Evolutionary conservation across 2,888 invertebrate species (phyloP), one percentile per base, ranked within the genome.

Genomic region (Pilophorus perplexus): DNA sequence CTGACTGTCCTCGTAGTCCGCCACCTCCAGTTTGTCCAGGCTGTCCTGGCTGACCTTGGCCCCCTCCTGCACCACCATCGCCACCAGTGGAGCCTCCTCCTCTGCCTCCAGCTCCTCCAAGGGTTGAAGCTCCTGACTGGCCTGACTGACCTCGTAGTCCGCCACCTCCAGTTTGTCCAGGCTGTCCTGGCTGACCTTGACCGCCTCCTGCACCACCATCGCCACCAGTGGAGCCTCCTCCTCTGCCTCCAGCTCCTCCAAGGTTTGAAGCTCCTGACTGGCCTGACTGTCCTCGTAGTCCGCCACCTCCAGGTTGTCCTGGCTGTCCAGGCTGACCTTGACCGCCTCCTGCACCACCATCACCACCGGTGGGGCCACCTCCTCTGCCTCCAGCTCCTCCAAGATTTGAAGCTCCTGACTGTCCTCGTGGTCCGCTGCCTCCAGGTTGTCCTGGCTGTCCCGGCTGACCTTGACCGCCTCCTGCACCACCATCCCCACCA

Each of bases 401-500:
- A n/a, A n/a, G n/a, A n/a, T n/a, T n/a, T n/a, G n/a, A n/a, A n/a
- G n/a, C n/a, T n/a, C n/a, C n/a, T n/a, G n/a, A n/a, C n/a, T n/a
- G n/a, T n/a, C n/a, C n/a, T n/a, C n/a, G n/a, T n/a, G n/a, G n/a
- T 33, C 33, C 12, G 6, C 33, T 33, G 33, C 6, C 23, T 48
- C 3, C 48, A 12, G 48, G 25, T 48, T 23, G 25, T 2, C 50
- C 50, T n/a, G 52, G 52, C 16, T 52, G 52, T 16, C 52, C 52
- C 16, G 52, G 28, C 8, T 52, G 52, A 6, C 52, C 52, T 3
- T 14, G 23, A 2, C 52, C 28, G 10, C 50, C 50, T n/a, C 50
- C 50, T 27, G 50, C 50, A 25, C 52, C 52, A 28, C 52, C 52
- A 14, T 52, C 52, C 10, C 52, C 52, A 16, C 52, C 52, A 12